These are phyloP conservation scores for Palaemon carinicauda DNA, from an alignment of 1,140 invertebrate species.

Conservation along the genomic window DNA sequence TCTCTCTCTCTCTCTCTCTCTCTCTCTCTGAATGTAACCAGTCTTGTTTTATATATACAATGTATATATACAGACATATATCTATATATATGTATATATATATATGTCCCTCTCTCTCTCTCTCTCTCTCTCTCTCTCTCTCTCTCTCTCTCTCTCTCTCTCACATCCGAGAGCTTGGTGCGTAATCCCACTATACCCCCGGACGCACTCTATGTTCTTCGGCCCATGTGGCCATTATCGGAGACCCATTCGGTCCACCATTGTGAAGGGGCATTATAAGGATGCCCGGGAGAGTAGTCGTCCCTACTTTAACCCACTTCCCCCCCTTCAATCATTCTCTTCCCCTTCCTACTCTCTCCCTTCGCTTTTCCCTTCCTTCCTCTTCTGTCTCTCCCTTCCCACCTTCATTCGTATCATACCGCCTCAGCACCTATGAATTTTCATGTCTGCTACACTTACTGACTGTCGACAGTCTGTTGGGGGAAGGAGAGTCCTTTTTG, in stretches of 20 bases:
- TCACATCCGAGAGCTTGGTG: neutral
- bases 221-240: conserved; percentile 5
- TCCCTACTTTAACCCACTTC: neutral
- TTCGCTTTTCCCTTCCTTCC: neutral
- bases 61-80: no score
- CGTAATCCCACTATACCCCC: neutral
- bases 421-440: no score
- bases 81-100: no score
- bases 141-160: conserved; percentile 20
- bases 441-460: no score
- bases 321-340: neutral
- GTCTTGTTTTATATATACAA: no score
- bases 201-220: neutral
- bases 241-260: no score
- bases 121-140: neutral
- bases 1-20: no score
- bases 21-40: no score
- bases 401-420: neutral
- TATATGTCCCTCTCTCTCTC: neutral
- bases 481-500: no score
- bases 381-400: neutral
- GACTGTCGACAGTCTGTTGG: no score
- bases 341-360: neutral
- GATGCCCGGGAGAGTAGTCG: neutral
- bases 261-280: neutral